A percentile compares a stretch with the other conserved stretches of the same genome.
Evolutionary conservation across 2,888 invertebrate genomes (phyloP).

Genomic region (Cetonia aurata): DNA sequence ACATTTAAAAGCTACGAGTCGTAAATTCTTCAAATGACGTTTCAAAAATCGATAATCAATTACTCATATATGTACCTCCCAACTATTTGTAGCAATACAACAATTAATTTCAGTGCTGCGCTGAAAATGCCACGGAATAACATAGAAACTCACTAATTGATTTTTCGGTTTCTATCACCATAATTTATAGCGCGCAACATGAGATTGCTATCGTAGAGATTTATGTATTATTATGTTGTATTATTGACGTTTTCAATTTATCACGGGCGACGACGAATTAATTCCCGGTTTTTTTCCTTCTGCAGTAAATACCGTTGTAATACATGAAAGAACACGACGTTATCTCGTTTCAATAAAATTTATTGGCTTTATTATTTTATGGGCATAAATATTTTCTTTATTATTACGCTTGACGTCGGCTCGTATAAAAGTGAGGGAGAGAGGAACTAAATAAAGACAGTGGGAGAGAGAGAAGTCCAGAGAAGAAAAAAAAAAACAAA

Average conservation of each 20-base stretch:
- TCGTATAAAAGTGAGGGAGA: too few relatives aligned
- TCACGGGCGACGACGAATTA: constrained; percentile 9
- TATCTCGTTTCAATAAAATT: constrained; percentile 15
- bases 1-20: too few relatives aligned
- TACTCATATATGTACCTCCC: not conserved
- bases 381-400: too few relatives aligned
- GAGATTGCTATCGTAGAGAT: constrained; percentile 24
- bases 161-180: constrained; percentile 7
- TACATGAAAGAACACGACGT: constrained; percentile 17
- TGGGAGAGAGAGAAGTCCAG: too few relatives aligned
- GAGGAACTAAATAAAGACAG: too few relatives aligned
- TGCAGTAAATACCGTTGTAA: constrained; percentile 7
- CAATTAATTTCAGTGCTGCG: not conserved
- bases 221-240: constrained; percentile 24
- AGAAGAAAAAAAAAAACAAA: not conserved
- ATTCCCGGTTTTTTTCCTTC: constrained; percentile 10
- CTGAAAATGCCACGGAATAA: too few relatives aligned
- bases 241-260: constrained; percentile 20
- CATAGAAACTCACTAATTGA: constrained; percentile 23
- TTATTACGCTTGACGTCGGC: too few relatives aligned
- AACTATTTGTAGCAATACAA: not conserved
- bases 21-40: constrained; percentile 7
- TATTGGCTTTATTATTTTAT: constrained; percentile 1
- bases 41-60: constrained; percentile 13
- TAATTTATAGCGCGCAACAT: constrained; percentile 19